Conservation (phyloP, 2,888 invertebrate genomes). For the Eristalis tenax region DNA sequence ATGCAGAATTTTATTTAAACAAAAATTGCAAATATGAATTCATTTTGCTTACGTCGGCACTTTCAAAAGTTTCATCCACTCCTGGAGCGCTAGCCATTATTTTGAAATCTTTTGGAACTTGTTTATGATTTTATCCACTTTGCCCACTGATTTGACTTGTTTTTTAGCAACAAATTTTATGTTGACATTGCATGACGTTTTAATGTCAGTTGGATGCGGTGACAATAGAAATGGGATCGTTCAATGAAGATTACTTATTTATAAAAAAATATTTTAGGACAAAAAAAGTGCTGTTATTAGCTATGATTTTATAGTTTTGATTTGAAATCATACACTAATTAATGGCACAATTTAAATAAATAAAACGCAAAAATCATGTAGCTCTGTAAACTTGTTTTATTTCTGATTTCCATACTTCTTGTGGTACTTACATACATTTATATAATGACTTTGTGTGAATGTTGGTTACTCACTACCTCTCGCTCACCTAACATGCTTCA, state of each 20-base stretch:
- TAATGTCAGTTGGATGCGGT: neutral
- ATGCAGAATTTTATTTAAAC: neutral
- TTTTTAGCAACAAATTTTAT: neutral
- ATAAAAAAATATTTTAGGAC: neutral
- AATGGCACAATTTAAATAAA: too few species aligned
- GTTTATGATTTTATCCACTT: neutral
- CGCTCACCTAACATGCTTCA: too few species aligned
- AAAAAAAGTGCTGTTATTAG: too few species aligned
- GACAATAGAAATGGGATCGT: neutral
- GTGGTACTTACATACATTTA: too few species aligned
- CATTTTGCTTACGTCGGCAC: slow-evolving; percentile 75
- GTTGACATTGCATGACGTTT: neutral
- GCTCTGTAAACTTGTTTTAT: too few species aligned
- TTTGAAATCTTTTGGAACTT: neutral
- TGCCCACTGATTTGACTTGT: neutral
- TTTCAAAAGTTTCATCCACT: slow-evolving; percentile 77
- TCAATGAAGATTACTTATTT: neutral
- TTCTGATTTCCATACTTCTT: too few species aligned
- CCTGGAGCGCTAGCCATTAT: slow-evolving; percentile 37
- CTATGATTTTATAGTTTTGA: too few species aligned
- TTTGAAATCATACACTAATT: too few species aligned
- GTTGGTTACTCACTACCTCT: too few species aligned
- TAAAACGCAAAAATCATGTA: too few species aligned
- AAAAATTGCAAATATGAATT: neutral
- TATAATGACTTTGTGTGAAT: too few species aligned